Evolutionary conservation across 2,797 vertebrate species (phyloP), one percentile per base, ranked within the genome.

Genomic region (Pitangus sulphuratus): DNA sequence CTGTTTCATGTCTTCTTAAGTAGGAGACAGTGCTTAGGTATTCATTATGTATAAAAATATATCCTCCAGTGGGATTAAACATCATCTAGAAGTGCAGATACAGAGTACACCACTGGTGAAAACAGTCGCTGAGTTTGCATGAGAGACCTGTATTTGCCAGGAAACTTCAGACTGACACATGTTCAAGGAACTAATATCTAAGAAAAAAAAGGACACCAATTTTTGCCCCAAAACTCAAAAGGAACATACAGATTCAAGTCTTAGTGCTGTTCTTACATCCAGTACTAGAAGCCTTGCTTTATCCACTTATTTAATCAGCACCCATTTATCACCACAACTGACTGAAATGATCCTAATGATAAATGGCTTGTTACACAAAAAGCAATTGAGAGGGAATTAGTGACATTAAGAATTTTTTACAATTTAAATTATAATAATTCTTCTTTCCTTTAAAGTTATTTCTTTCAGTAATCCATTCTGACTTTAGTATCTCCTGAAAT

Each of bases 401-500:
- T 54, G 71, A 76, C 75, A 81, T 75, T 82, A 93, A 86, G 64
- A 68, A 48, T 83, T 75, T 79, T 95, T 83, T 35, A 69, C 60
- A 60, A 84, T 84, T 87, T 70, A 85, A 96, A 93, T 89, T 69
- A 44, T 50, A 86, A 42, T 84, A 50, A 78, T 40, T 42, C 84
- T 75, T 89, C 64, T 94, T 85, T 68, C 56, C 25, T 70, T 53
- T 56, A 42, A 78, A 89, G 58, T 92, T 69, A 70, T 87, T 87
- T 92, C 80, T 91, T 94, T 92, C 58, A 64, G 75, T 75, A 93
- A 90, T 87, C 81, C 58, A 57, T 89, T 89, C 57, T 87, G 61
- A 65, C 31, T 94, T 95, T 77, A 88, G 35, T 84, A 76, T 85
- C 60, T 85, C 64, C 87, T 90, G 79, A 85, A 76, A 60, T 62